Conservation (phyloP, 2,888 invertebrate genomes). For the Cryptosula pallasiana region DNA sequence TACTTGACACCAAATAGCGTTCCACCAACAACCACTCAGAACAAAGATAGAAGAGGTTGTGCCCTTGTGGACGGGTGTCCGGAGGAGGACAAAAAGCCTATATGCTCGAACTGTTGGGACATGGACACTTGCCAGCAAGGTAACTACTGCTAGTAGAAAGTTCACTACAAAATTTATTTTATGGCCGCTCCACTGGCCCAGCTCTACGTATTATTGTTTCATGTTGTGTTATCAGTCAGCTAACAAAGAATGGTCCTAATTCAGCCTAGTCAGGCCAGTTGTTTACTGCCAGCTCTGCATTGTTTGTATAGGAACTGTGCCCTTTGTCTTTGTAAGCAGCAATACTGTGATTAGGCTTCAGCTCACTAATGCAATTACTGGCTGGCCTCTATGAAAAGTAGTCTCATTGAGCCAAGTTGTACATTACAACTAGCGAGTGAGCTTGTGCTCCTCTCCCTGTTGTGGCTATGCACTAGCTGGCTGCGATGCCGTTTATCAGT, state of each 20-base stretch:
- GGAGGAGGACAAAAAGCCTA: not conserved
- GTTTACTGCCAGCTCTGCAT: not conserved
- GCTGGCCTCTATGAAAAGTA: not conserved
- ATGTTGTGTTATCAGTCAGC: not conserved
- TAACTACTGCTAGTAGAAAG: not conserved
- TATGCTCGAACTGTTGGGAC: not conserved
- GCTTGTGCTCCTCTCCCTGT: no score
- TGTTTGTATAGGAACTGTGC: slow-evolving; percentile 9
- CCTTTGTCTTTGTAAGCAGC: slow-evolving; percentile 7
- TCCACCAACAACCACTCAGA: not conserved
- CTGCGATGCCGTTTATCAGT: no score
- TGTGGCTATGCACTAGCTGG: no score
- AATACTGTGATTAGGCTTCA: slow-evolving; percentile 3
- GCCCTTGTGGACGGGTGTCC: not conserved
- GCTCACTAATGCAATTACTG: slow-evolving; percentile 17
- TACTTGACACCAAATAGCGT: not conserved
- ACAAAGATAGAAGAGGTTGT: not conserved
- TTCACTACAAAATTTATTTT: not conserved
- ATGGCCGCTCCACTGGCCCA: not conserved
- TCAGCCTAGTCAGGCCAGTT: not conserved
- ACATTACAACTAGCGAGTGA: no score
- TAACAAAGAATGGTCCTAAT: not conserved
- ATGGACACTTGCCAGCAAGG: not conserved
- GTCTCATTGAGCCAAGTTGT: no score
- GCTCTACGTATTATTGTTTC: not conserved